Conservation (phyloP, 2,888 invertebrate species). For the Trichopria drosophilae region DNA sequence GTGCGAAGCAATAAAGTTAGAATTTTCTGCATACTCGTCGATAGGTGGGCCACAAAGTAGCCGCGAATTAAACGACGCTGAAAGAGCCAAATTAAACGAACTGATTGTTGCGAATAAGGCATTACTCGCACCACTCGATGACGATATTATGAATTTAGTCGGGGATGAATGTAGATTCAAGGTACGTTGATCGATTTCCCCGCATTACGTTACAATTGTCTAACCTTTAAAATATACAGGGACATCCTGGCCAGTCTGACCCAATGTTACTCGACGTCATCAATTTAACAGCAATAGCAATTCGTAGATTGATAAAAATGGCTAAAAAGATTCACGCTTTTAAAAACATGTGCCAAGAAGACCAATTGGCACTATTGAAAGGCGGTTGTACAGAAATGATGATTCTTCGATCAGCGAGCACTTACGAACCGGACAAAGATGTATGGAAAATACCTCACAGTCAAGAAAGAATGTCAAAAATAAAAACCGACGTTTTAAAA, state of each 20-base stretch:
- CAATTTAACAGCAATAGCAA: conserved; percentile 89
- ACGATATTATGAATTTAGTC: conserved; percentile 73
- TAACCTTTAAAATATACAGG: conserved; percentile 36
- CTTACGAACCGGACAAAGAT: conserved; percentile 85
- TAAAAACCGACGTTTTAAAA: conserved; percentile 88
- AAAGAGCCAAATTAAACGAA: conserved; percentile 81
- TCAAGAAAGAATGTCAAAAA: conserved; percentile 73
- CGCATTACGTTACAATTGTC: background rate
- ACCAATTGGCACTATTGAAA: conserved; percentile 85
- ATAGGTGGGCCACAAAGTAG: conserved; percentile 66
- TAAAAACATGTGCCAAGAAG: conserved; percentile 90
- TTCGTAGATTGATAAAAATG: conserved; percentile 83
- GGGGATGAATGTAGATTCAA: conserved; percentile 67
- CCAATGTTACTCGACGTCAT: conserved; percentile 80
- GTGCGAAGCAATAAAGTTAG: conserved; percentile 82
- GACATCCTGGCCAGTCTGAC: conserved; percentile 59
- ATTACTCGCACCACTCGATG: conserved; percentile 79
- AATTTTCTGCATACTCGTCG: conserved; percentile 75
- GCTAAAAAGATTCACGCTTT: conserved; percentile 86
- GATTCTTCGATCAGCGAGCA: conserved; percentile 89
- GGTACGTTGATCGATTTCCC: conserved; percentile 53
- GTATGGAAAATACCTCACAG: conserved; percentile 90
- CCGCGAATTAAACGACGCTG: conserved; percentile 76
- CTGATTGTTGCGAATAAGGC: conserved; percentile 85
- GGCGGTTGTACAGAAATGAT: conserved; percentile 97